A percentile compares a stretch with the other conserved stretches of the same genome.
phyloP scores from a whole-genome alignment of 30 jellyfish, hydroid and myxozoan genomes.

The Hydractinia echinata region DNA sequence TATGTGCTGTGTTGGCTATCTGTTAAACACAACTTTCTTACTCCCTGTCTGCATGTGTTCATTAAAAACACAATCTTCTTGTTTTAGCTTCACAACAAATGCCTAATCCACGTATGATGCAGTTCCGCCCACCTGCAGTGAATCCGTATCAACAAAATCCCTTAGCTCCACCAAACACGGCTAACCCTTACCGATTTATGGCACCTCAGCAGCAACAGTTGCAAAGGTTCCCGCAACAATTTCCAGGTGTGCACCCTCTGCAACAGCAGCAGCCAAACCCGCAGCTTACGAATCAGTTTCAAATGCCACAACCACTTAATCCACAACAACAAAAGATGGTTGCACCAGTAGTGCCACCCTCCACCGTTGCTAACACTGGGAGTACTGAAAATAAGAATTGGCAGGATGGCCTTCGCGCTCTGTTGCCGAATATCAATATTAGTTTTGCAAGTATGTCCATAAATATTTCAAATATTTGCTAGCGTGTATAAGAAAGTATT shows the following conservation, averaged over 20 bases:
- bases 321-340: conserved; percentile 3
- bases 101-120: not conserved
- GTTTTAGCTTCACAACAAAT: conserved; percentile 14
- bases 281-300: conserved; percentile 5
- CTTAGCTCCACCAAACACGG: not conserved
- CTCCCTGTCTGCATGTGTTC: no score
- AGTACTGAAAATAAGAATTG: conserved; percentile 52
- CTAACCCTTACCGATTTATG: conserved; percentile 18
- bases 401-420: conserved; percentile 90
- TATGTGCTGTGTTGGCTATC: no score
- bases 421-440: conserved; percentile 78
- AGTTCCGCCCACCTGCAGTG: conserved; percentile 4
- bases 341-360: not conserved
- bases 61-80: not conserved
- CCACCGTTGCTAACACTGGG: conserved; percentile 10
- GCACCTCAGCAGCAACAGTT: conserved; percentile 17
- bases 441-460: conserved; percentile 70
- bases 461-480: not conserved
- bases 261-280: conserved; percentile 16
- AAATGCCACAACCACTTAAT: not conserved
- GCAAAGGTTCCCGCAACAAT: not conserved
- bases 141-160: conserved; percentile 3
- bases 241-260: conserved; percentile 2
- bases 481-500: no score
- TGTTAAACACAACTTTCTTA: no score